Evolutionary conservation across 2,888 invertebrate species (phyloP).

Genomic region (Amiota communis): DNA sequence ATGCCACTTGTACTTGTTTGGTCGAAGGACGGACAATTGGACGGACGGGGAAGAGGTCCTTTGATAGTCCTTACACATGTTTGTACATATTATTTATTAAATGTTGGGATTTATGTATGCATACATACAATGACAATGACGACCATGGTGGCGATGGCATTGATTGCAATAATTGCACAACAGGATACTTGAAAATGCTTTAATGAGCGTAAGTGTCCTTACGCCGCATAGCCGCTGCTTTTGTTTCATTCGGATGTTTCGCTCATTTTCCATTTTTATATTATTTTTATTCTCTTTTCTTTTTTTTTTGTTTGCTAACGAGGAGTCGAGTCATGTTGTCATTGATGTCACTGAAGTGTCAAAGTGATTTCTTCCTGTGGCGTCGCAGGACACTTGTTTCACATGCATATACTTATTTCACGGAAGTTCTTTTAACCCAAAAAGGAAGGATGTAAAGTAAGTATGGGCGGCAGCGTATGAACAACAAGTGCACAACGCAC

Average conservation of each 20-base stretch:
- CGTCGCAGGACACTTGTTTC: conserved; percentile 28
- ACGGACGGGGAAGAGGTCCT: no score
- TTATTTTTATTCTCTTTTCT: background rate
- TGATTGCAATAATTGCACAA: conserved; percentile 27
- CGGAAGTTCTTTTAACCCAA: conserved; percentile 47
- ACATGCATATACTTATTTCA: conserved; percentile 37
- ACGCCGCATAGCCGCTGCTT: background rate
- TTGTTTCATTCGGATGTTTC: background rate
- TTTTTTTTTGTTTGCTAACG: conserved; percentile 40
- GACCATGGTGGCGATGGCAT: background rate
- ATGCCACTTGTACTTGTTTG: conserved; percentile 64
- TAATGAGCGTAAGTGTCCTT: conserved; percentile 16
- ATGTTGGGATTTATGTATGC: conserved; percentile 26
- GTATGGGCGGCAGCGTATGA: conserved; percentile 1
- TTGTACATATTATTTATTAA: conserved; percentile 28
- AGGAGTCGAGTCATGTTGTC: conserved; percentile 44
- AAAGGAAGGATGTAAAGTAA: conserved; percentile 11
- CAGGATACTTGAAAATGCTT: conserved; percentile 10
- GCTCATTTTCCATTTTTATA: background rate
- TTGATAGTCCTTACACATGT: conserved; percentile 1
- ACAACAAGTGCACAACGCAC: conserved; percentile 25
- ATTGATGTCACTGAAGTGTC: conserved; percentile 47
- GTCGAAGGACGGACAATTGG: no score
- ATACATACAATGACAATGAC: no score
- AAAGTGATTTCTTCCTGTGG: conserved; percentile 54